These are phyloP conservation scores for Dichetophora obliterata DNA, from an alignment of 2,888 invertebrate genomes.

Conservation along the genomic window DNA sequence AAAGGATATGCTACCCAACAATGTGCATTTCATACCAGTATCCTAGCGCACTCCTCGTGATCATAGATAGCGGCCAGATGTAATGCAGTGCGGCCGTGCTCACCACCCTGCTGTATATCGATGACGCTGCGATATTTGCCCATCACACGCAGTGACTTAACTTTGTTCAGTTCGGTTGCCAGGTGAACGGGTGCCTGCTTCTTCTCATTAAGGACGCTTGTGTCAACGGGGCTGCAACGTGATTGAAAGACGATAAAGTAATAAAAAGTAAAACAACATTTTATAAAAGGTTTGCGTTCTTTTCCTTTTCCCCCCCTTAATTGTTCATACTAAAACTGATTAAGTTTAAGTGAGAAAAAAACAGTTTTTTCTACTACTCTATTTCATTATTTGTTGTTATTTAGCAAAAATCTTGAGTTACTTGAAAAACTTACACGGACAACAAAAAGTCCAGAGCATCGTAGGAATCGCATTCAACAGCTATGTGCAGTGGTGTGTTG, in stretches of 20 bases:
- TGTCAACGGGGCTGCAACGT: constrained; percentile 75
- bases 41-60: constrained; percentile 83
- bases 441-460: constrained; percentile 82
- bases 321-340: not conserved
- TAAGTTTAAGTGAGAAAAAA: not conserved
- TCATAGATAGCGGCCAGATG: constrained; percentile 89
- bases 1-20: not conserved
- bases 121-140: constrained; percentile 78
- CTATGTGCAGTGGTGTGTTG: constrained; percentile 86
- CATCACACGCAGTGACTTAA: constrained; percentile 78
- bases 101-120: constrained; percentile 81
- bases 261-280: constrained; percentile 3
- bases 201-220: constrained; percentile 80
- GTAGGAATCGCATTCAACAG: constrained; percentile 80
- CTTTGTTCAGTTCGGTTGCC: constrained; percentile 83
- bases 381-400: not conserved
- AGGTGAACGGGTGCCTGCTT: constrained; percentile 85
- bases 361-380: not conserved
- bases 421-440: constrained; percentile 74
- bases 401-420: constrained; percentile 9
- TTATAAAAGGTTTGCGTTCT: not conserved
- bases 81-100: constrained; percentile 83
- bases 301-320: not conserved
- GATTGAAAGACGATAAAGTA: constrained; percentile 6
- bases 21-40: constrained; percentile 75